Base-by-base conservation (phyloP, 2,888 invertebrate species). In the Meiosimyza platycephala region DNA sequence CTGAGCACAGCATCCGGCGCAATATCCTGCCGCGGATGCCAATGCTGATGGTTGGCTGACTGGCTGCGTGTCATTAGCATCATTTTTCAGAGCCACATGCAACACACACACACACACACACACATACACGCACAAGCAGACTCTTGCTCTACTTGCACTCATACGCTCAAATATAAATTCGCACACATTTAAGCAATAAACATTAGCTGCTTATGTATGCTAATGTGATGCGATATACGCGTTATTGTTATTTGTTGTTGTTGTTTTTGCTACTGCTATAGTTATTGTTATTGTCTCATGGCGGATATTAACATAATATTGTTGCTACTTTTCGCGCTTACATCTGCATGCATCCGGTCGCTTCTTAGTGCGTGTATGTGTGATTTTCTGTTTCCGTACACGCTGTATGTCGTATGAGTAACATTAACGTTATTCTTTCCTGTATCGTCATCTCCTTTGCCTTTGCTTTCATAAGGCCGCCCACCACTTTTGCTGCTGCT, bases 301-400 rank as follows among this genome's bases (percentile, higher is more conserved):
- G 76, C 78, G 79, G 79, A 81, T 82, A 84, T 84, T 84, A 85
- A 83, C 85, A 84, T 84, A 82, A 83, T 85, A 84, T 83, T 84
- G 83, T 78, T 77, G 79, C 78, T 78, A 78, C 79, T 80, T 79
- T 78, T 75, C 77, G 73, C 78, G 76, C 75, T 64, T 57, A 68
- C 66, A 62, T 64, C 62, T 55, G 60, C 48, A 59, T 13, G 57
- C 52, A 67, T 6, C 50, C 52, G 47, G 3, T 40, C 66, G 68
- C 72, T 60, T 50, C 47, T 70, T 65, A 65, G 59, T 52, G 54
- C 57, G 16, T 33, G 33, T 33, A n/a, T 60, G 60, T 28, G 40
- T 59, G 22, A 47, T 15, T 50, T 1, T n/a, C 1, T 52, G 50
- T 33, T 28, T n/a, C 22, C 47, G 50, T 67, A 66, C 51, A 60